Base-by-base conservation (phyloP, 2,888 invertebrate genomes). In the Lamellibrachia satsuma region DNA sequence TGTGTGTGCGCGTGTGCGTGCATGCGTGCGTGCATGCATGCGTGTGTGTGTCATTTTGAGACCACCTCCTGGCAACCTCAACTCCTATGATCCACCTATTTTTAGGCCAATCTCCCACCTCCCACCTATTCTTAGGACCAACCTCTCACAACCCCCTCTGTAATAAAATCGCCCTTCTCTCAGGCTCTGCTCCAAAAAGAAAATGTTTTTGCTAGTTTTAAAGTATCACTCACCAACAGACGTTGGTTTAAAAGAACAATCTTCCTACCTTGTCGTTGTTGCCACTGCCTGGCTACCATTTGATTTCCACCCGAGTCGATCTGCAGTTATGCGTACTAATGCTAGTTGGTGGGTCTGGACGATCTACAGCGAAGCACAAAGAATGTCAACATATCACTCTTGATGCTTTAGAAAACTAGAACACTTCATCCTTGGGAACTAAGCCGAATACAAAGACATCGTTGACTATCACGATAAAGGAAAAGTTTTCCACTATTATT, bases 251-350 rank as follows among this genome's bases (percentile, higher is more conserved):
- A 3, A 39, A 75, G 75, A 22, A n/a, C n/a, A 75, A 15, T 6
- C 75, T 22, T 22, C 75, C 75, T 75, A 75, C 75, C 75, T 52
- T 39, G 4, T 95, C 94, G 93, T 95, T 96, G 94, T 96, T 96
- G 91, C 95, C 94, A 90, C 93, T 94, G 7, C 95, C 95, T 2
- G 95, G 94, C 55, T 93, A 97, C 99, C 99, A 99, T 94, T 97
- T 97, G 15, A 99, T 97, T 2, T 97, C 97, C 0, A 99, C 99
- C 93, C 98, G 97, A 92, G 97, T 97, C 60, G 97, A 97, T 94
- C 97, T 97, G 96, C 99, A 96, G 96, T 39, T 60, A 57, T 27
- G 91, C 60, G 93, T 97, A 96, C n/a, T 97, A 60, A 96, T 94
- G 93, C 99, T 97, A 8, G 97, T 97, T 0, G 99, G 99, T 0